phyloP scores from a whole-genome alignment of 2,797 vertebrate genomes.

The Sebastes iracundus region DNA sequence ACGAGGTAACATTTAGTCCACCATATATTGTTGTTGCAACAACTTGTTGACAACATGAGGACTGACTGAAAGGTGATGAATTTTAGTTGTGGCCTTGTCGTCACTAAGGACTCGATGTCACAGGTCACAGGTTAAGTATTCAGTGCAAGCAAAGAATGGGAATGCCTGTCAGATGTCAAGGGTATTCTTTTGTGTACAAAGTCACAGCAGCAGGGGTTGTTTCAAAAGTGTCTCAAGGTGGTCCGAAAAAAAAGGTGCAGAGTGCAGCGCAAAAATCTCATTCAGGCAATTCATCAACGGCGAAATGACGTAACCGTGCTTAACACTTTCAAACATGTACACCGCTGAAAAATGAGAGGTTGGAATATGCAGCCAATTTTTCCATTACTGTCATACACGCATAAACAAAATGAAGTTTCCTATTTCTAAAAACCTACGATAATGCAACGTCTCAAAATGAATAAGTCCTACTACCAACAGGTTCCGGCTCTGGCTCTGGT shows the following conservation, averaged over 20 bases:
- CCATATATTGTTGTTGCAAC: neutral
- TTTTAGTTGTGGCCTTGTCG: neutral
- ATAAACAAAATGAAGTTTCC: neutral
- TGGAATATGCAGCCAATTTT: neutral
- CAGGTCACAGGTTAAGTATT: slow-evolving; percentile 20
- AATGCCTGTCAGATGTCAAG: slow-evolving; percentile 24
- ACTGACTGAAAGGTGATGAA: slow-evolving; percentile 6
- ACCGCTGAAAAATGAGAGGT: neutral
- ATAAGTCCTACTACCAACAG: slow-evolving; percentile 68
- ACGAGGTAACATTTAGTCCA: neutral
- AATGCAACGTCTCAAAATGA: slow-evolving; percentile 14
- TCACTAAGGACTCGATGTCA: slow-evolving; percentile 4
- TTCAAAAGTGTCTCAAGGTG: neutral
- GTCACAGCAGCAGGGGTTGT: neutral
- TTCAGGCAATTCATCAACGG: neutral
- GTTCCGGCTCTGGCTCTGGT: slow-evolving; percentile 63
- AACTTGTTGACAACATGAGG: slow-evolving; percentile 16
- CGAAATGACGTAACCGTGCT: neutral
- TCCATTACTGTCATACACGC: neutral
- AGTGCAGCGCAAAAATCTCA: neutral
- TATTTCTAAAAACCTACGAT: neutral
- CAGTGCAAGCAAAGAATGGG: neutral
- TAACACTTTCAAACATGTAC: neutral
- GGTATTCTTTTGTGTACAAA: slow-evolving; percentile 10
- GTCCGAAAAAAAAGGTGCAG: neutral